Base-by-base conservation (phyloP, 2,888 invertebrate genomes). In the Rhodophaea formosa region DNA sequence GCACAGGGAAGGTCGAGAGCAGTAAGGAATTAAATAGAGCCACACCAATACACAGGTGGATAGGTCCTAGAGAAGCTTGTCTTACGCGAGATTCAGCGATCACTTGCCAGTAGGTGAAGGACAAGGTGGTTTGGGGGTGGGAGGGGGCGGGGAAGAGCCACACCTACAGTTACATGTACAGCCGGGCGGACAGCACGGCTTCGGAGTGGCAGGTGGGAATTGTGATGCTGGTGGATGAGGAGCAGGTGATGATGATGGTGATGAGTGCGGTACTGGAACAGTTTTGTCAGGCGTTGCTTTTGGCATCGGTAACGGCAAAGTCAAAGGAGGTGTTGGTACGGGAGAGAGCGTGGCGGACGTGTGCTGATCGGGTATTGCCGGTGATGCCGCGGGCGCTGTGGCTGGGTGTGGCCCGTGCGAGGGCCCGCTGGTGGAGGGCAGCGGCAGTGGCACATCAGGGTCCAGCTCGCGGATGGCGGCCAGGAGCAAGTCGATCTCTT, bases 401-500 rank as follows among this genome's bases (percentile, higher is more conserved):
- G 51, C 16, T 0, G 15, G 49, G 8, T 30, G 3, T 8, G 15
- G 30, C 1, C 1, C 8, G 8, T 29, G 47, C 29, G 30, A 7
- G 35, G 35, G 17, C 17, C 15, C 8, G 10, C 49, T 16, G 0
- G 44, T n/a, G 15, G 55, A 51, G 7, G 57, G 44, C 52, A 32
- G 46, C 46, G 53, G 59, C 42, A 43, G 43, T 32, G 42, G n/a
- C 56, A 12, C 32, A 16, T 12, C 45, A 12, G 46, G 56, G 12
- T 54, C 56, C n/a, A 52, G 35, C 8, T n/a, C 39, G 12, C 58
- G 56, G 32, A 71, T 59, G 30, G 61, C 53, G 8, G 29, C 62
- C 17, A 44, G 62, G 32, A 72, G 58, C 1, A 63, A 62, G 23
- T 65, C 64, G 8, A 69, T 60, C 46, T 75, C 74, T 8, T 47